A percentile compares a stretch with the other conserved stretches of the same genome.
Evolutionary conservation across 1,140 invertebrate genomes (phyloP).

Genomic region (Coenobita brevimanus): DNA sequence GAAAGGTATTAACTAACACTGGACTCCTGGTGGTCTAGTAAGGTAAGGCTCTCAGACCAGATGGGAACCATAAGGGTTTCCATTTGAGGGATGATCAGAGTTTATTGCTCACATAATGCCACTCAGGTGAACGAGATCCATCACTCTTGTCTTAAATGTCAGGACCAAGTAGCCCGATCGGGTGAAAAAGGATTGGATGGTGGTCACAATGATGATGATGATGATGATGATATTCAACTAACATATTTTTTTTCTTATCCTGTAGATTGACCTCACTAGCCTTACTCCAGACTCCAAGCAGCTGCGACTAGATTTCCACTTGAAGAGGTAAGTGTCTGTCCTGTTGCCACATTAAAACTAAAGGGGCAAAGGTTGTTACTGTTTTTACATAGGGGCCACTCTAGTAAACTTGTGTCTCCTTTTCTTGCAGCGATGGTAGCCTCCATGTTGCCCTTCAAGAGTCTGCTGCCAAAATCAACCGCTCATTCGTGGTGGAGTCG

Average conservation of each 20-base stretch:
- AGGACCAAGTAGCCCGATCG: no score
- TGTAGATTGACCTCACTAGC: slow-evolving; percentile 49
- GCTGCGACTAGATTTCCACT: slow-evolving; percentile 44
- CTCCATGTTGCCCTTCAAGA: slow-evolving; percentile 50
- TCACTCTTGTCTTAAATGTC: no score
- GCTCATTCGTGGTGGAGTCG: slow-evolving; percentile 39
- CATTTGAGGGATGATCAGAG: no score
- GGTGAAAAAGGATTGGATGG: no score
- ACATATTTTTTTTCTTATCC: not conserved
- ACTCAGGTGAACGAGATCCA: no score
- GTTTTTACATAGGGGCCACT: not conserved
- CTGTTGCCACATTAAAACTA: not conserved
- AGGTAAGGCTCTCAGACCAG: no score
- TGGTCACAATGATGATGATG: no score
- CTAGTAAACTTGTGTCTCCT: not conserved
- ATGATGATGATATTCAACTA: no score
- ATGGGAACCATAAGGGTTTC: no score
- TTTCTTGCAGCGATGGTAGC: slow-evolving; percentile 48
- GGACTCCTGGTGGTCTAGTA: no score
- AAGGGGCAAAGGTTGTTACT: not conserved
- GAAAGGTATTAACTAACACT: no score
- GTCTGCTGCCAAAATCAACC: slow-evolving; percentile 44
- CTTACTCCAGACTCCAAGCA: slow-evolving; percentile 36
- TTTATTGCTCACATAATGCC: no score
- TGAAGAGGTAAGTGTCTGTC: slow-evolving; percentile 46